Evolutionary conservation across 2,888 invertebrate genomes (phyloP), one percentile per base, ranked within the genome.

Genomic region (Empis stercorea): DNA sequence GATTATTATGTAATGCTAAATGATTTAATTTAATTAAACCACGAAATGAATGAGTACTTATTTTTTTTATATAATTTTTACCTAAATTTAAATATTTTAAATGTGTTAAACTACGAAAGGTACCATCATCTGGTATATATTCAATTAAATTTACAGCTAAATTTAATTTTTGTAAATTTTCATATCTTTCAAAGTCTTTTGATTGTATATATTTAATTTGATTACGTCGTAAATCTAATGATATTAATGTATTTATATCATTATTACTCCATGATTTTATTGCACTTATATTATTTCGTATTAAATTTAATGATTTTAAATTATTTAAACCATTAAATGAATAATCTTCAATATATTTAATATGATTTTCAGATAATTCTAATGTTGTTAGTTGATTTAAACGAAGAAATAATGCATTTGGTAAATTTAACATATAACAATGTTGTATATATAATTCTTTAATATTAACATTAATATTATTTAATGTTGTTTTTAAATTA

Each of bases 61-160:
- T 55, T 2, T 43, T 51, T 23, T 53, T 57, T 36, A 68, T 48
- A 7, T 50, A 58, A 55, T 68, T 68, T 40, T 59, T 57, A 1
- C 65, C 60, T 16, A 68, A 53, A 51, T 64, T 63, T 38, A 68
- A 52, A 46, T 65, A 61, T 49, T 62, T 66, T 20, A 69, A 51
- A 42, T 64, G 60, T 0, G 57, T 40, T 32, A 55, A 59, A 4
- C 55, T 50, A 3, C 55, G 50, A 34, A 67, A 62, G 13, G 61
- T 53, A 7, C 60, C 56, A 38, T 55, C 55, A 1, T 59, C 60
- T 14, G 47, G 43, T 11, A 69, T 55, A 36, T 52, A 50, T 15
- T 56, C 59, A 32, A 69, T 56, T 1, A 54, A 52, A 54, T 69
- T 69, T 3, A 59, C 59, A 3, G 61, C 58, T 43, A 70, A 56